Evolutionary conservation across 2,888 invertebrate genomes (phyloP).

Genomic region (Ernsta delagoae): DNA sequence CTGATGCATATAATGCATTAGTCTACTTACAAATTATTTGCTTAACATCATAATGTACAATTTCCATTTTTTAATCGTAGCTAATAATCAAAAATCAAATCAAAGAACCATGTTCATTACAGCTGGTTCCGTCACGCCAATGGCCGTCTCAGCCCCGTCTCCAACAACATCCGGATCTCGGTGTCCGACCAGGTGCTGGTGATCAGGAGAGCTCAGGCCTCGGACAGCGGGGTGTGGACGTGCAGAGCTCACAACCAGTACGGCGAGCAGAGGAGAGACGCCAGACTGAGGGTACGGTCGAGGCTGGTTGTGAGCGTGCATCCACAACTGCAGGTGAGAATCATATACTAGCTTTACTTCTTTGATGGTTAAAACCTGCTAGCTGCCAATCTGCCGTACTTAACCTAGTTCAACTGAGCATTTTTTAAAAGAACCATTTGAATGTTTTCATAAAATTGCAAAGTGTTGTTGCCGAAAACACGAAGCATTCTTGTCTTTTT

Average conservation of each 20-base stretch:
- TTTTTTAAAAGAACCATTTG: no score
- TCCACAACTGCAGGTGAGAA: conserved; percentile 84
- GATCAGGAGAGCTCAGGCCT: conserved; percentile 86
- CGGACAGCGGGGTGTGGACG: conserved; percentile 89
- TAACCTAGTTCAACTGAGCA: no score
- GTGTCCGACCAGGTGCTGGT: conserved; percentile 88
- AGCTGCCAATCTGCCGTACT: no score
- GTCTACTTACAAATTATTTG: neutral
- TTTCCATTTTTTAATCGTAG: no score
- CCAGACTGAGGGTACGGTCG: conserved; percentile 87
- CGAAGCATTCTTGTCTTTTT: no score
- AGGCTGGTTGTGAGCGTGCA: conserved; percentile 87
- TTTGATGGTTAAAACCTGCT: no score
- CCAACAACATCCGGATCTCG: conserved; percentile 85
- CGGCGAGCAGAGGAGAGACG: conserved; percentile 88
- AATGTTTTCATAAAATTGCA: no score
- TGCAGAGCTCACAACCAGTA: conserved; percentile 90
- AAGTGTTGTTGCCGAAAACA: no score
- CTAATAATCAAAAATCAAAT: no score
- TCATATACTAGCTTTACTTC: neutral
- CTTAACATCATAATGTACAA: neutral
- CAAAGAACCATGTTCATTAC: conserved; percentile 29
- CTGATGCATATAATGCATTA: no score
- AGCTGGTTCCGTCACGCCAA: conserved; percentile 86
- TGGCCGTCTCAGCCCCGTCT: conserved; percentile 86